Conservation (phyloP, 2,113 vertebrate genomes). For the Candoia aspera region DNA sequence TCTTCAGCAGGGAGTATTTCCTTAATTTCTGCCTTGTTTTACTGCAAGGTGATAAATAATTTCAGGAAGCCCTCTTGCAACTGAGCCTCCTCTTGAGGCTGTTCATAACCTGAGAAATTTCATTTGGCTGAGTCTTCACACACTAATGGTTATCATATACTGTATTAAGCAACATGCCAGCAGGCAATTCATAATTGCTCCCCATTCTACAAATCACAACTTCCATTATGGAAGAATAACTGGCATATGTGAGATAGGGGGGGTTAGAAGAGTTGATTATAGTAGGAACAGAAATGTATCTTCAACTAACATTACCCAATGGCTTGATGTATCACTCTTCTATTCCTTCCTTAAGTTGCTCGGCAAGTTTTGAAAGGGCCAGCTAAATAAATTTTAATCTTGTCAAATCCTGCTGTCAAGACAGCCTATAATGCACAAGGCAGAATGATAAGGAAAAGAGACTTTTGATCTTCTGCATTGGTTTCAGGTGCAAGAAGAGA, state of each 20-base stretch:
- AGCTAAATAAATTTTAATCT: slow-evolving; percentile 47
- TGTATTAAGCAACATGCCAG: slow-evolving; percentile 64
- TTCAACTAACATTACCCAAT: slow-evolving; percentile 41
- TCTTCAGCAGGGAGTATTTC: slow-evolving; percentile 47
- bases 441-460: slow-evolving; percentile 44
- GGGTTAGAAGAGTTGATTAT: not conserved
- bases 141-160: slow-evolving; percentile 44
- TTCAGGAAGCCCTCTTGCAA: slow-evolving; percentile 40
- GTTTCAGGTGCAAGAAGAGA: slow-evolving; percentile 16
- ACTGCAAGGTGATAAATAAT: slow-evolving; percentile 61
- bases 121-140: slow-evolving; percentile 54
- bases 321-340: slow-evolving; percentile 46
- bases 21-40: slow-evolving; percentile 70
- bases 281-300: slow-evolving; percentile 43
- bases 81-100: slow-evolving; percentile 43
- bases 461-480: not conserved
- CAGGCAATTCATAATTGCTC: slow-evolving; percentile 69
- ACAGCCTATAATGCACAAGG: slow-evolving; percentile 35
- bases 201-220: slow-evolving; percentile 55
- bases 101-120: slow-evolving; percentile 48
- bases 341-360: slow-evolving; percentile 52
- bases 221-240: slow-evolving; percentile 47
- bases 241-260: slow-evolving; percentile 14
- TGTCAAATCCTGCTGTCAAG: slow-evolving; percentile 50
- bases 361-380: slow-evolving; percentile 37